Conservation (phyloP, 2,113 vertebrate species). For the Sclerurus mexicanus region DNA sequence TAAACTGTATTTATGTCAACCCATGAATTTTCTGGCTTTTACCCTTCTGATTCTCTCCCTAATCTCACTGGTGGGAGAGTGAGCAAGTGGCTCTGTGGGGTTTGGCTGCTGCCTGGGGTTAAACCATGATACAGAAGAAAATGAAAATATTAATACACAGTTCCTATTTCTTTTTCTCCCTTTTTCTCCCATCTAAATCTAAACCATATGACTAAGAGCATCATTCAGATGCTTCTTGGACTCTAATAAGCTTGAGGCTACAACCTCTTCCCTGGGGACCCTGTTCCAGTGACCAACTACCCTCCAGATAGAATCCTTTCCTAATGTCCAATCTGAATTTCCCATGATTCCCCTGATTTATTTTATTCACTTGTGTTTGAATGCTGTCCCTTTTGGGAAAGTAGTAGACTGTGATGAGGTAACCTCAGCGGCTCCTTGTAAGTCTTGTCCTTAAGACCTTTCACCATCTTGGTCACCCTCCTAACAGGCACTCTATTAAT, state of each 20-base stretch:
- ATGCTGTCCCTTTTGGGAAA: not conserved
- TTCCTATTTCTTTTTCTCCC: not conserved
- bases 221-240: not conserved
- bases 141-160: not conserved
- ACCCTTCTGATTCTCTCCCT: not conserved
- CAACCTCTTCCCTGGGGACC: not conserved
- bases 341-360: not conserved
- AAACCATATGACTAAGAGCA: not conserved
- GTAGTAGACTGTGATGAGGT: no score
- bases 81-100: not conserved
- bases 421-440: rapidly evolving
- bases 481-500: not conserved
- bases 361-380: not conserved
- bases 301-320: not conserved
- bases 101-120: not conserved
- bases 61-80: not conserved
- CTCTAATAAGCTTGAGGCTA: not conserved
- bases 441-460: not conserved
- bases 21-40: not conserved
- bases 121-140: not conserved
- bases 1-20: not conserved
- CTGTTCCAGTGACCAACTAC: not conserved
- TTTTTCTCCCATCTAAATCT: not conserved
- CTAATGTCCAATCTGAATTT: not conserved
- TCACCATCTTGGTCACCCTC: not conserved